Evolutionary conservation across 1,140 invertebrate species (phyloP).

Genomic region (Formica selysi): DNA sequence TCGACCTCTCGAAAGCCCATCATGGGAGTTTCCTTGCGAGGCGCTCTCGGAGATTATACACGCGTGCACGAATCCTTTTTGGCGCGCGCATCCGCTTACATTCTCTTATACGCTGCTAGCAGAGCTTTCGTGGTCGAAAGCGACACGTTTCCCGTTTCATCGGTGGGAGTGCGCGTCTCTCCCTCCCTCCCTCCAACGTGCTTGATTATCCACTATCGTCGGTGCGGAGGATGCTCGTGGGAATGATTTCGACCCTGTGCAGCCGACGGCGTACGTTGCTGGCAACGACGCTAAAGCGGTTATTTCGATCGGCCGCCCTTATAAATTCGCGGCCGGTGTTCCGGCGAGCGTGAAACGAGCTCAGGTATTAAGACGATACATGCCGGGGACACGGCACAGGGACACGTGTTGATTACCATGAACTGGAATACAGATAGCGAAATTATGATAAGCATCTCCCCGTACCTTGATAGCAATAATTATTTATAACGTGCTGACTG

Average conservation of each 20-base stretch:
- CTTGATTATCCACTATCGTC: conserved; percentile 78
- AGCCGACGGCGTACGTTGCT: conserved; percentile 60
- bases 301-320: conserved; percentile 73
- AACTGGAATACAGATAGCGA: conserved; percentile 24
- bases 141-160: conserved; percentile 81
- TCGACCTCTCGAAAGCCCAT: conserved; percentile 4
- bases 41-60: conserved; percentile 66
- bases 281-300: conserved; percentile 52
- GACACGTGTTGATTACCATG: conserved; percentile 59
- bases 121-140: conserved; percentile 67
- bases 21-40: background rate
- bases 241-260: conserved; percentile 74
- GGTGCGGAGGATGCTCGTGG: conserved; percentile 76
- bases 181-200: conserved; percentile 65
- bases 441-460: conserved; percentile 37
- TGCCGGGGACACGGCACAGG: conserved; percentile 22
- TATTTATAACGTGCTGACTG: conserved; percentile 34
- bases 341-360: conserved; percentile 76
- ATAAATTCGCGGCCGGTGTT: conserved; percentile 69
- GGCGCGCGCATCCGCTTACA: conserved; percentile 2
- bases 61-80: conserved; percentile 52
- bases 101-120: conserved; percentile 54
- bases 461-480: conserved; percentile 2
- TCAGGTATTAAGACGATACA: conserved; percentile 70
- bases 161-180: conserved; percentile 52